Evolutionary conservation across 1,140 invertebrate genomes (phyloP).

Genomic region (Drosophila nannoptera): DNA sequence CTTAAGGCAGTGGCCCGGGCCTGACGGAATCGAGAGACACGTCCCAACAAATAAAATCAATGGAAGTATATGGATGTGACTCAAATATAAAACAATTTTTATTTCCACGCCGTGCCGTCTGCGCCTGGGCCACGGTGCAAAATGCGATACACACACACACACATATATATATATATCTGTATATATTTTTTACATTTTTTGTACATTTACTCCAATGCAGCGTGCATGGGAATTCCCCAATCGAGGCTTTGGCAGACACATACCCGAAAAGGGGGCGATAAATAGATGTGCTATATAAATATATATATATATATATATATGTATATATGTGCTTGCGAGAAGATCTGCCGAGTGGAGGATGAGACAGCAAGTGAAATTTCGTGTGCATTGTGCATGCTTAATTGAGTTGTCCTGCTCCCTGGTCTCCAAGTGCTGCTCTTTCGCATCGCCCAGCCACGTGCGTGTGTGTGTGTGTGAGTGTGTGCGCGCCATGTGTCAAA

Average conservation of each 20-base stretch:
- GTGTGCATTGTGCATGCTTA: constrained; percentile 75
- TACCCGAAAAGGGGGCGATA: neutral
- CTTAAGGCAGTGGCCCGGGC: neutral
- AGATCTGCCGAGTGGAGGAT: too few relatives aligned
- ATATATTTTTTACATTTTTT: constrained; percentile 22
- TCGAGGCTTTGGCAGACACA: constrained; percentile 7
- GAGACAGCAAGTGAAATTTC: constrained; percentile 52
- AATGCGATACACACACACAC: too few relatives aligned
- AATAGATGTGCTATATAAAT: too few relatives aligned
- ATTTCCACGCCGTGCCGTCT: constrained; percentile 10
- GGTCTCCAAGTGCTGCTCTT: constrained; percentile 9
- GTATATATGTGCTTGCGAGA: too few relatives aligned
- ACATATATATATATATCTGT: too few relatives aligned
- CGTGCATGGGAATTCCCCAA: constrained; percentile 56
- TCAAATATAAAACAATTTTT: constrained; percentile 67
- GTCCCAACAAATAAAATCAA: constrained; percentile 56
- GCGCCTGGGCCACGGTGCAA: neutral
- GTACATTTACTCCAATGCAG: constrained; percentile 49
- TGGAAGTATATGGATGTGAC: constrained; percentile 64
- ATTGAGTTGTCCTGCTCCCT: constrained; percentile 61
- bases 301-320: too few relatives aligned
- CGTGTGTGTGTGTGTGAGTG: neutral
- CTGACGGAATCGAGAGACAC: constrained; percentile 25
- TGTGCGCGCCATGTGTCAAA: constrained; percentile 49
- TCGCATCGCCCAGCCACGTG: neutral